Conservation (phyloP, 2,888 invertebrate genomes). For the Eupithecia subfuscata region DNA sequence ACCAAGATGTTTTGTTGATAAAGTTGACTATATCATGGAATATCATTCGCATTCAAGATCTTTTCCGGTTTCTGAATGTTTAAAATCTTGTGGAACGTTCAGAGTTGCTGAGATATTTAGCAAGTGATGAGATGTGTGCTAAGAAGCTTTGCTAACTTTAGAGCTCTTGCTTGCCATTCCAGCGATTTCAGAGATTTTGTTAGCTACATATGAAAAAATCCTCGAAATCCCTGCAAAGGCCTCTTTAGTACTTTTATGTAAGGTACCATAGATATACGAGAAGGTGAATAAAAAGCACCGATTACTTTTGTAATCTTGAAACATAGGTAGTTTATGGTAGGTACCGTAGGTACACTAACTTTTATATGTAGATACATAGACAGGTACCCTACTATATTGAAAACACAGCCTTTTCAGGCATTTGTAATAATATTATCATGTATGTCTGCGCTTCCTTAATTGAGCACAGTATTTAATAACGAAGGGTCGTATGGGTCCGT, state of each 20-base stretch:
- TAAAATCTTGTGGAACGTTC: neutral
- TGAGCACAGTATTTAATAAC: conserved; percentile 16
- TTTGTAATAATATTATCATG: neutral
- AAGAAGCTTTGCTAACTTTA: neutral
- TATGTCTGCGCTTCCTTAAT: neutral
- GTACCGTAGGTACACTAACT: too few relatives aligned
- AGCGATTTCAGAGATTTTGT: neutral
- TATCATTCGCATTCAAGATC: neutral
- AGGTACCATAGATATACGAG: too few relatives aligned
- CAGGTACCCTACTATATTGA: neutral
- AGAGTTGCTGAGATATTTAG: neutral
- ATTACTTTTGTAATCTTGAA: too few relatives aligned
- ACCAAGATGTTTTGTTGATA: neutral
- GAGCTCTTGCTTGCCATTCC: neutral
- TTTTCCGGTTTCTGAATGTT: neutral
- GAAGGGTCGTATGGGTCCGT: conserved; percentile 18
- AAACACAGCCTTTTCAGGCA: neutral
- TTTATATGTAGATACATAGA: neutral
- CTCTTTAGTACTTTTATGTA: neutral
- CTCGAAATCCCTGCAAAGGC: neutral
- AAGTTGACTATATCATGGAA: neutral
- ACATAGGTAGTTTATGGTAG: too few relatives aligned
- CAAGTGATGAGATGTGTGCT: conserved; percentile 1
- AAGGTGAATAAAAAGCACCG: neutral
- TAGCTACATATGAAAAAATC: neutral